phyloP scores from a whole-genome alignment of 2,797 vertebrate species.

The Falco columbarius region DNA sequence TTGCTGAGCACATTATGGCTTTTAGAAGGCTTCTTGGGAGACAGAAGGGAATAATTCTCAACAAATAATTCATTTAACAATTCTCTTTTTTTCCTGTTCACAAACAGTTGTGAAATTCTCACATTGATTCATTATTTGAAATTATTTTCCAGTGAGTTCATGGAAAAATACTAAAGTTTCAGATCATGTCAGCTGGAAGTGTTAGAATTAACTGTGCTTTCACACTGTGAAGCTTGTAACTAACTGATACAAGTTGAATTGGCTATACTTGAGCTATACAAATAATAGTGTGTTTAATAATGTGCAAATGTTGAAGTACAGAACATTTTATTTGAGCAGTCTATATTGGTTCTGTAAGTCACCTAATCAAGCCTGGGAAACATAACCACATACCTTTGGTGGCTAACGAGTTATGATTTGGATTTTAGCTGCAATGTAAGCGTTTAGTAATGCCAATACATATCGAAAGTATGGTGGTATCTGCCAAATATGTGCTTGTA shows the following conservation, averaged over 20 bases:
- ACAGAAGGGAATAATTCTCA: background rate
- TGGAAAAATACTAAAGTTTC: slow-evolving; percentile 14
- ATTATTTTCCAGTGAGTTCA: slow-evolving; percentile 23
- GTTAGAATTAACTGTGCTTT: background rate
- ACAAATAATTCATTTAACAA: slow-evolving; percentile 7
- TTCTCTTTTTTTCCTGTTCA: background rate
- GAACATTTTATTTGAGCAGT: background rate
- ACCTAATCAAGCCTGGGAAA: background rate
- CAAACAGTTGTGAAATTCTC: background rate
- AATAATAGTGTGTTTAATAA: background rate
- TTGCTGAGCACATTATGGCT: background rate
- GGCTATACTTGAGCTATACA: background rate
- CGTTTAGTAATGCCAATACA: background rate
- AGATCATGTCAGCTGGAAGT: background rate
- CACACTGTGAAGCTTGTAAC: background rate
- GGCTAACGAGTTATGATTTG: background rate
- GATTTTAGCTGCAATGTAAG: background rate
- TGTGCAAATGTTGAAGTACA: background rate
- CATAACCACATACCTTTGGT: background rate
- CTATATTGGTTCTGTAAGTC: background rate
- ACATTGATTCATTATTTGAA: background rate
- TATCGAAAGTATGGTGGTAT: background rate
- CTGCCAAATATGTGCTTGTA: background rate
- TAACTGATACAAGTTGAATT: background rate
- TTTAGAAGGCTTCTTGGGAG: background rate